Evolutionary conservation across 2,888 invertebrate genomes (phyloP).

Genomic region (Zygothrica quintamaculata): DNA sequence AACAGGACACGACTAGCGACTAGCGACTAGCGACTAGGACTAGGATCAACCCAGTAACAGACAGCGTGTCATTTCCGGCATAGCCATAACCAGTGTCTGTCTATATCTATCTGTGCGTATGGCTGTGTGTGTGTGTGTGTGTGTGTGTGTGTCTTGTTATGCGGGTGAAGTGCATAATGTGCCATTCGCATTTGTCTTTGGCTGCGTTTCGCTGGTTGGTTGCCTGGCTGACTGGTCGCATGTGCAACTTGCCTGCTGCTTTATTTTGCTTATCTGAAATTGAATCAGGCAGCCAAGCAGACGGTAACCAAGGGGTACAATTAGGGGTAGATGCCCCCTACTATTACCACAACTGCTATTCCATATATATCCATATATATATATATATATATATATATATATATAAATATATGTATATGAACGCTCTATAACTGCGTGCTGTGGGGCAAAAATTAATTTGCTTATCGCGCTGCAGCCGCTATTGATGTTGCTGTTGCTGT

Average conservation of each 20-base stretch:
- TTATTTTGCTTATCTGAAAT: constrained; percentile 81
- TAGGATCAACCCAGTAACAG: constrained; percentile 44
- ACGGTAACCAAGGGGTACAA: constrained; percentile 69
- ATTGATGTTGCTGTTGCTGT: too few species aligned
- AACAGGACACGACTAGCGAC: too few species aligned
- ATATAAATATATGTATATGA: too few species aligned
- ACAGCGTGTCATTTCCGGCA: constrained; percentile 69
- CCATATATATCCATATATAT: too few species aligned
- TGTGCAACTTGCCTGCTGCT: constrained; percentile 69
- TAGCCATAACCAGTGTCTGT: not conserved
- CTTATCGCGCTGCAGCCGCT: constrained; percentile 77
- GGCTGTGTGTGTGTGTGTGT: constrained; percentile 16
- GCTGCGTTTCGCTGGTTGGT: constrained; percentile 18
- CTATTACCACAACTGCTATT: not conserved
- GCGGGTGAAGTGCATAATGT: constrained; percentile 75
- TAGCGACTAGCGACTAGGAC: too few species aligned
- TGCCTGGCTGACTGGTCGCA: constrained; percentile 42
- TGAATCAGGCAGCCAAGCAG: constrained; percentile 77
- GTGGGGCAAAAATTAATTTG: constrained; percentile 76
- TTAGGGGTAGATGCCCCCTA: constrained; percentile 61
- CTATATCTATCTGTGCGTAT: not conserved
- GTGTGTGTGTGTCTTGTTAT: constrained; percentile 50
- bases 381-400: too few species aligned
- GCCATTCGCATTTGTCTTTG: constrained; percentile 76
- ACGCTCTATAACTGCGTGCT: constrained; percentile 6